Conservation (phyloP, 2,888 invertebrate genomes). For the Prosapia bicincta region DNA sequence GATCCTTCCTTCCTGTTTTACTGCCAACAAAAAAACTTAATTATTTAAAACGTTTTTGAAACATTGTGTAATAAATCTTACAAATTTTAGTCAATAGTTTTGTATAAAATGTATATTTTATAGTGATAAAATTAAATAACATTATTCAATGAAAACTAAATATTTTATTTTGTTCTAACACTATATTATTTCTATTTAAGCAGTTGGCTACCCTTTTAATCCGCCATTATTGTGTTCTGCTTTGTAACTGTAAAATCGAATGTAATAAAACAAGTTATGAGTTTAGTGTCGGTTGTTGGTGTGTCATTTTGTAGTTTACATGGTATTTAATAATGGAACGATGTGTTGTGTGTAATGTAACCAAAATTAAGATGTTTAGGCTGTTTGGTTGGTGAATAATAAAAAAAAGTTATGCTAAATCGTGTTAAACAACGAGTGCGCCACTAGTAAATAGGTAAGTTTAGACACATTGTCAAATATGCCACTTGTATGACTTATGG, state of each 20-base stretch:
- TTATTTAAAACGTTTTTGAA: no score
- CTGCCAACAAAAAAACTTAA: no score
- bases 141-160: no score
- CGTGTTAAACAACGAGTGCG: neutral
- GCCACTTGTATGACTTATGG: neutral
- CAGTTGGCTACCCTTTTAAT: neutral
- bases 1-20: no score
- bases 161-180: no score
- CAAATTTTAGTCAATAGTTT: no score
- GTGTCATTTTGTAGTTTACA: neutral
- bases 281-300: neutral
- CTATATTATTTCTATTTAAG: neutral
- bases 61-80: no score
- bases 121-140: no score
- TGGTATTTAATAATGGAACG: neutral
- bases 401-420: neutral
- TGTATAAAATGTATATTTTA: no score
- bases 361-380: neutral
- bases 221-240: constrained; percentile 2
- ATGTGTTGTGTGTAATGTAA: neutral
- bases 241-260: constrained; percentile 2
- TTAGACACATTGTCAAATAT: neutral
- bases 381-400: neutral
- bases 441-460: neutral
- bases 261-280: neutral